phyloP scores from a whole-genome alignment of 2,797 vertebrate genomes.

The Orestias chungarensis region DNA sequence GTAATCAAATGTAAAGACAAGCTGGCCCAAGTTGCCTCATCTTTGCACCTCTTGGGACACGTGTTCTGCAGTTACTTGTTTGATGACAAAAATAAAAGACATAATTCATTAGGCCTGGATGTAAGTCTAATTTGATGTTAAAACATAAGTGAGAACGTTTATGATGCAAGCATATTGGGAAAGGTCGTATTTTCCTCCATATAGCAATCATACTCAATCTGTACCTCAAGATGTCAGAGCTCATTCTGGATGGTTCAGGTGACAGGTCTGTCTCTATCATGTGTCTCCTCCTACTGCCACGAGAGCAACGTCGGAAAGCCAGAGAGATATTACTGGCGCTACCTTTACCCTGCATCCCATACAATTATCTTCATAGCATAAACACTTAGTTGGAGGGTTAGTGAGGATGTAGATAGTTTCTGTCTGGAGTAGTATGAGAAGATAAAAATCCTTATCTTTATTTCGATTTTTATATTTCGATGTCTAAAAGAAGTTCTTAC shows the following conservation, averaged over 20 bases:
- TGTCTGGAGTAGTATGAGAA: not conserved
- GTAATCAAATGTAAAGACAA: slow-evolving; percentile 74
- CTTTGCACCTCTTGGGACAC: slow-evolving; percentile 47
- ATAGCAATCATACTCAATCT: slow-evolving; percentile 22
- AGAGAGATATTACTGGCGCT: not conserved
- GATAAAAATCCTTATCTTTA: no score
- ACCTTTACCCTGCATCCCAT: not conserved
- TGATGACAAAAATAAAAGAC: slow-evolving; percentile 50
- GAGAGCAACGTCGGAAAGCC: slow-evolving; percentile 26
- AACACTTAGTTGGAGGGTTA: slow-evolving; percentile 5
- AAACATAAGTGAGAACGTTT: not conserved
- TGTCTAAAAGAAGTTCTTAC: no score
- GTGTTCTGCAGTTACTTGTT: slow-evolving; percentile 68
- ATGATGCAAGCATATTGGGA: not conserved
- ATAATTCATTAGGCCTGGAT: slow-evolving; percentile 62
- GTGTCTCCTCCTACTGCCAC: slow-evolving; percentile 36
- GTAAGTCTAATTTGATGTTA: not conserved
- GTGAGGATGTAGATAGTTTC: slow-evolving; percentile 2
- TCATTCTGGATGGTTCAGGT: slow-evolving; percentile 51
- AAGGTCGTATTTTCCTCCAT: slow-evolving; percentile 16
- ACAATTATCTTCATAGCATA: not conserved
- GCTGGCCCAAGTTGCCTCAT: slow-evolving; percentile 57
- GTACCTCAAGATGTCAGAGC: slow-evolving; percentile 41
- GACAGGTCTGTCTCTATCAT: slow-evolving; percentile 69
- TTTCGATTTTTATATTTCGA: no score